Conservation (phyloP, 2,797 vertebrate species). For the Caiman crocodilus region DNA sequence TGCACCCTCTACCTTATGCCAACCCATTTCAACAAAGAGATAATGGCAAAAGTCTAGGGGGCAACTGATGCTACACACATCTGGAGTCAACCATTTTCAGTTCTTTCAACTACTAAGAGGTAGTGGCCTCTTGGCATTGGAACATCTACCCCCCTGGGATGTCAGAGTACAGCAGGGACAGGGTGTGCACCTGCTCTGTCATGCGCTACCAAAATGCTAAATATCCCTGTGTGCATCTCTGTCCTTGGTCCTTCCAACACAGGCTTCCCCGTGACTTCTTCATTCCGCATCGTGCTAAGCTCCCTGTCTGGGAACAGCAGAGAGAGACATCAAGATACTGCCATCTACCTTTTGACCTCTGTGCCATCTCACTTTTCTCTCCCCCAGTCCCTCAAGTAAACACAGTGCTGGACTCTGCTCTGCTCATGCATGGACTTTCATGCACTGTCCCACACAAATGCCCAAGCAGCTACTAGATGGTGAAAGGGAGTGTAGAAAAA, state of each 20-base stretch:
- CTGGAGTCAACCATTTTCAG: background rate
- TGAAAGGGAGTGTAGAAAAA: too few relatives aligned
- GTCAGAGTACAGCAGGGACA: background rate
- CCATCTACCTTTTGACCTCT: background rate
- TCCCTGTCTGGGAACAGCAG: background rate
- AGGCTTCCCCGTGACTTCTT: background rate
- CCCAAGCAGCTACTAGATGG: too few relatives aligned
- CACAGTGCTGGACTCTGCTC: too few relatives aligned
- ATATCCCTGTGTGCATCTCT: rapidly evolving
- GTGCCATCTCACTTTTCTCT: background rate
- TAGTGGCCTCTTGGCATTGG: background rate
- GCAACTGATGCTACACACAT: background rate
- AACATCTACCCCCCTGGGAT: background rate
- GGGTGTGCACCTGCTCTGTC: background rate
- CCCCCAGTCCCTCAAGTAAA: background rate
- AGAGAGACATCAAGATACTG: background rate
- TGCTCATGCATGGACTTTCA: too few relatives aligned
- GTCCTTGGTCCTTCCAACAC: background rate
- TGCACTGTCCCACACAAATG: too few relatives aligned
- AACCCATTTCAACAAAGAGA: rapidly evolving
- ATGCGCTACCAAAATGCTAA: background rate
- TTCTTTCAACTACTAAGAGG: background rate
- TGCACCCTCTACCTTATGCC: background rate
- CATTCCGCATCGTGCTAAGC: background rate
- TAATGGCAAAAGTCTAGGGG: background rate